Base-by-base conservation (phyloP, 2,113 vertebrate genomes). In the Zeus faber region DNA sequence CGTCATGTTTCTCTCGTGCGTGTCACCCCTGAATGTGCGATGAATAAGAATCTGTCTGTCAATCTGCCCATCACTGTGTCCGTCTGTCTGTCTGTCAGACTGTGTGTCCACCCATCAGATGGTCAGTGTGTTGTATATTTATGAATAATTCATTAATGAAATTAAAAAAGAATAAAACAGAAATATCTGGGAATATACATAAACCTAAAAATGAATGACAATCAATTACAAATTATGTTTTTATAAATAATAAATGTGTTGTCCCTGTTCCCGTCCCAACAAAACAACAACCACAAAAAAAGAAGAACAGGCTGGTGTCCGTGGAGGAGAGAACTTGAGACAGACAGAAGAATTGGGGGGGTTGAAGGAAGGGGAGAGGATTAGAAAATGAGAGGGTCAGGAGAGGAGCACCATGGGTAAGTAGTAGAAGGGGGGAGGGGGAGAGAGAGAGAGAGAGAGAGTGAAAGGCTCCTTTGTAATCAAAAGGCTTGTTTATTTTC, bases 391-490 rank as follows among this genome's bases (percentile, higher is more conserved):
- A 53, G 65, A 49, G 72, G 77, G 67, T 80, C 67, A 78, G 59
- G 39, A 68, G 67, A 80, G 75, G 72, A 54, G 54, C 46, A 49
- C 18, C 9, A 16, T 44, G 65, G 54, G 60, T 56, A 62, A 67
- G 31, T 45, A 48, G 65, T 47, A 64, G 61, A 57, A 63, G 33
- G 31, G 44, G 55, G 52, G 54, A 49, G 48, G 52, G 51, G 35
- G 46, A 3, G 44, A 23, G 39, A 50, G 50, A 43, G 49, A 49
- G 50, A 52, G 46, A 68, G 79, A 76, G 80, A 55, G 87, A 77
- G 80, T 90, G 89, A 91, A 92, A 91, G 88, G 89, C 77, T 76
- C 85, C 90, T 92, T 92, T 92, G 91, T 91, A 84, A 90, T 91
- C 85, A 84, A 87, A 87, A 87, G 81, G 57, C 80, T 87, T 87